phyloP scores from a whole-genome alignment of 1,140 invertebrate species.

The Drosophila triauraria region DNA sequence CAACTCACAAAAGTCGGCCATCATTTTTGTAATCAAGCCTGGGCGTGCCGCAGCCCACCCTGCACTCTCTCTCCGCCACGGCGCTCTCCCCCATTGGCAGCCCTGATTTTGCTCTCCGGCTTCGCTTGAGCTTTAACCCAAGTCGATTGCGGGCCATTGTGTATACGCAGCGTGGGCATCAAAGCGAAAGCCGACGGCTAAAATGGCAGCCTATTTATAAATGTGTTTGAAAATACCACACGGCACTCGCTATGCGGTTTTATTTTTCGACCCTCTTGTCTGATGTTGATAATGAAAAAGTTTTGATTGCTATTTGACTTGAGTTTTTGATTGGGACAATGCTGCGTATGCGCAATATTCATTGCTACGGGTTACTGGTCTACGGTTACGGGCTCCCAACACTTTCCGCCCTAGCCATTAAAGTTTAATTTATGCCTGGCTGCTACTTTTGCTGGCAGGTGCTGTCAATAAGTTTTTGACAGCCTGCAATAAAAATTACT shows the following conservation, averaged over 20 bases:
- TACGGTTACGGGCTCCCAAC: constrained; percentile 23
- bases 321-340: constrained; percentile 67
- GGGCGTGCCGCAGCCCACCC: constrained; percentile 44
- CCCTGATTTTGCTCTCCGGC: constrained; percentile 12
- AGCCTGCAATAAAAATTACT: constrained; percentile 61
- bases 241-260: constrained; percentile 68
- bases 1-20: constrained; percentile 30
- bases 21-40: constrained; percentile 46
- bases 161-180: constrained; percentile 69
- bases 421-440: constrained; percentile 59
- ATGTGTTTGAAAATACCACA: constrained; percentile 42
- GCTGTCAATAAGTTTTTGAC: constrained; percentile 67
- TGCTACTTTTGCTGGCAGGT: constrained; percentile 54
- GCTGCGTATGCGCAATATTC: constrained; percentile 69
- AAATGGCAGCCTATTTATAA: constrained; percentile 78
- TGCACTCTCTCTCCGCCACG: constrained; percentile 6
- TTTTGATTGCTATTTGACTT: constrained; percentile 82
- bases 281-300: constrained; percentile 76
- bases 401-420: constrained; percentile 44
- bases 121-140: constrained; percentile 43
- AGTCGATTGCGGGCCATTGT: constrained; percentile 56
- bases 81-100: background rate
- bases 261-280: constrained; percentile 45
- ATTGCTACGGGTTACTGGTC: constrained; percentile 17
- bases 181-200: constrained; percentile 63